Evolutionary conservation across 1,140 invertebrate species (phyloP), one percentile per base, ranked within the genome.

Genomic region (Heliconius melpomene): DNA sequence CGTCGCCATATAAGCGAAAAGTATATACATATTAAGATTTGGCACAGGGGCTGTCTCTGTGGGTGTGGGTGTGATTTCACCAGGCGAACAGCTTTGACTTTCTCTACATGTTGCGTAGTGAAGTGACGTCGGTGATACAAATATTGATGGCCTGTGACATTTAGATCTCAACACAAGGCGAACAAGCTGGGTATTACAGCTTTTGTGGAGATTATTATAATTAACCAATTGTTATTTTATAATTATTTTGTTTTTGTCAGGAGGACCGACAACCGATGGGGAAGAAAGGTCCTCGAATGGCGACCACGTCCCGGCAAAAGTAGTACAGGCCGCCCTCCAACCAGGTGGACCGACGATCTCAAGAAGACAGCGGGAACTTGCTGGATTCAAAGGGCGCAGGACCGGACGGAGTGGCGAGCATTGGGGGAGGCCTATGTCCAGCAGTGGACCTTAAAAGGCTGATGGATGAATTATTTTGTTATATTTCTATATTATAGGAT

Each of bases 31-130:
- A 78, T 83, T 88, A 66, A 91, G 83, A 92, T 94, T 94, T 91
- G 91, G 90, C 92, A 89, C 89, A 89, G 83, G 82, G 81, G 84
- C 80, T 29, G 29, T 29, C 29, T 1, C 29, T 32, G 29, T 32
- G 1, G 29, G 3, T 86, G 92, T 93, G 90, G 91, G 92, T 87
- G 92, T 90, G 92, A 91, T 94, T 94, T 94, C 91, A 88, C 91
- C 91, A 94, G 89, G 83, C 87, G 81, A 57, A 66, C 60, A 85
- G 75, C 83, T 83, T 78, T 85, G 79, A 89, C 92, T 93, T 94
- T 93, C 91, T 92, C 91, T 84, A 81, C 80, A 82, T 86, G 87
- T 91, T 88, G 89, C 87, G 90, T 92, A 82, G 86, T 72, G 74
- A 75, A 79, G 60, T 66, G 23, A 80, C 82, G 81, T 81, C 84